Conservation (phyloP, 1,140 invertebrate species). For the Theocolax elegans region DNA sequence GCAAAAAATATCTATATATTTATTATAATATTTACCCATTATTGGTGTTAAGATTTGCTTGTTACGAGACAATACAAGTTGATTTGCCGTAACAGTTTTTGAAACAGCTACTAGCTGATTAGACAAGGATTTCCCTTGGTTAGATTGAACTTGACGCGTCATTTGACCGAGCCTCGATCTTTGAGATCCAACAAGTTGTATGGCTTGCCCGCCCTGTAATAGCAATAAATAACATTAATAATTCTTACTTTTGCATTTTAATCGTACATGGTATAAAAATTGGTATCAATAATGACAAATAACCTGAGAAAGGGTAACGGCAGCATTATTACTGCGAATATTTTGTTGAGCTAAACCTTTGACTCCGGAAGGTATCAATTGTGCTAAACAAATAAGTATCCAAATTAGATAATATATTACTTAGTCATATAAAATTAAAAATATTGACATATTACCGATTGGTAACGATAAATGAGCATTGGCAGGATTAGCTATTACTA, state of each 20-base stretch:
- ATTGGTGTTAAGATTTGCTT: constrained; percentile 72
- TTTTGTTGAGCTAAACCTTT: constrained; percentile 73
- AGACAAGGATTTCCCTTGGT: constrained; percentile 65
- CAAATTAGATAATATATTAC: too few relatives aligned
- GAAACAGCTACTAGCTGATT: constrained; percentile 64
- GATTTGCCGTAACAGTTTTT: constrained; percentile 66
- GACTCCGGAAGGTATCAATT: constrained; percentile 73
- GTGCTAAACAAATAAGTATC: constrained; percentile 69
- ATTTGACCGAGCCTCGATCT: constrained; percentile 70
- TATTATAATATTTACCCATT: constrained; percentile 67
- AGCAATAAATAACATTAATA: too few relatives aligned
- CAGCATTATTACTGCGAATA: constrained; percentile 66
- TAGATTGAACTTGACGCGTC: constrained; percentile 66
- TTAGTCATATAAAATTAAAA: too few relatives aligned
- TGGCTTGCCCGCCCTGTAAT: constrained; percentile 65
- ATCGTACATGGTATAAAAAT: too few relatives aligned
- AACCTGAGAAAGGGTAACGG: constrained; percentile 65
- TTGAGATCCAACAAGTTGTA: constrained; percentile 72
- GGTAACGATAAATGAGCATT: constrained; percentile 72
- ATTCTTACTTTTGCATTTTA: too few relatives aligned
- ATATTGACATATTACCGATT: constrained; percentile 55
- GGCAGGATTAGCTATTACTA: constrained; percentile 68
- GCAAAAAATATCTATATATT: too few relatives aligned
- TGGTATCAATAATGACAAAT: too few relatives aligned
- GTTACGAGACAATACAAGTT: constrained; percentile 70